These are phyloP conservation scores for Penelope pileata DNA, from an alignment of 2,113 vertebrate genomes.

Conservation along the genomic window DNA sequence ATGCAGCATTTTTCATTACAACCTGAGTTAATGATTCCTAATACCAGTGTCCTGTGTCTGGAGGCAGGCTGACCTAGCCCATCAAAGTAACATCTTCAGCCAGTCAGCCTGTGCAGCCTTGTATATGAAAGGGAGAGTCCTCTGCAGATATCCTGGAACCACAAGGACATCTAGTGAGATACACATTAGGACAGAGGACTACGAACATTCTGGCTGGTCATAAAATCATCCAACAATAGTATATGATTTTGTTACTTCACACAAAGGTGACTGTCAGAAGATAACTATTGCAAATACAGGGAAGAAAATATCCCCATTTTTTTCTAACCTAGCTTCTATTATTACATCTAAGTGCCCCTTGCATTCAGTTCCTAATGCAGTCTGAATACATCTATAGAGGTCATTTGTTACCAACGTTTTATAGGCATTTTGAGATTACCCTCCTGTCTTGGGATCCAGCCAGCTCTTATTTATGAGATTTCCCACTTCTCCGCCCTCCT, in stretches of 20 bases:
- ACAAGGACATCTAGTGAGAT: background rate
- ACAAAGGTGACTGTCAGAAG: background rate
- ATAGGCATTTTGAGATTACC: background rate
- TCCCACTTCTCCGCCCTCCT: background rate
- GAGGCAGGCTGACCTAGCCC: accelerated
- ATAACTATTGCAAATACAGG: background rate
- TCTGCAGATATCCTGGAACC: background rate
- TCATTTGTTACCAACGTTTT: background rate
- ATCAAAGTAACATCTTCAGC: background rate
- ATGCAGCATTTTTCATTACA: background rate
- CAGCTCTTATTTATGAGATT: background rate
- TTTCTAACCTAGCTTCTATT: background rate
- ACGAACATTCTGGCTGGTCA: background rate
- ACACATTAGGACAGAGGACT: background rate
- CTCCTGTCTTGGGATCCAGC: background rate
- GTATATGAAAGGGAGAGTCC: background rate
- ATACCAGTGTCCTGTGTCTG: background rate
- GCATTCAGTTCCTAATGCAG: background rate
- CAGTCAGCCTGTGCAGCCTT: background rate
- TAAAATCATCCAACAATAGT: background rate
- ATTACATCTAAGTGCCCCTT: background rate
- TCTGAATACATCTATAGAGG: background rate
- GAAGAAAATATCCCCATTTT: background rate
- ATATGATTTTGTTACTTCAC: background rate
- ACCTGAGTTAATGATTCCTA: background rate